Base-by-base conservation (phyloP, 2,797 vertebrate genomes). In the Coregonus sp. region DNA sequence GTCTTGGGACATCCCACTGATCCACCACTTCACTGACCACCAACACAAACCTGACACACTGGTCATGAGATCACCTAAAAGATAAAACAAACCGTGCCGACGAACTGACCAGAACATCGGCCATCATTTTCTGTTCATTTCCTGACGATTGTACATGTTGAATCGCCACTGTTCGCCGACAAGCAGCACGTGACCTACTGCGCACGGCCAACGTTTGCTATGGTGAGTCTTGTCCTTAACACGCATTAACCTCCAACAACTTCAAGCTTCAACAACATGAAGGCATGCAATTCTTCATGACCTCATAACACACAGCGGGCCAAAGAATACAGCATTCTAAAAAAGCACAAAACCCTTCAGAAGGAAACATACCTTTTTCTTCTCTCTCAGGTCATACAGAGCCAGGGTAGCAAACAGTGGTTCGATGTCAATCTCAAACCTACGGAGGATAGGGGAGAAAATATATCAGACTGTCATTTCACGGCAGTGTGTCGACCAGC, bases 381-480 rank as follows among this genome's bases (percentile, higher is more conserved):
- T 97, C 90, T 99, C 98, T 89, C 97, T 98, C 87, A 98, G 88
- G 82, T 99, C 98, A 69, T 97, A 99, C 78, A 99, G 91, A 80
- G 98, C 97, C 91, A 99, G 91, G 71, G 94, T 96, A 72, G 94
- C 96, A 93, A 99, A 99, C 5, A 99, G 61, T 47, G 98, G 98
- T 84, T 99, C 98, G 1, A 99, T 95, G 82, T 99, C 98, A 81
- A 99, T 98, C 89, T 99, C 98, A 94, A 99, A 99, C 91, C 98
- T 99, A 85, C 75, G n/a, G 40, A 47, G 61, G 29, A 67, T 70
- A 85, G 82, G 66, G 79, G 65, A 51, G 69, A 66, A 81, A 68
- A 33, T 54, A 70, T 78, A 85, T 59, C 12, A 75, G 65, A 70
- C 40, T 37, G 67, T 61, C 40, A 47, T 47, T 47, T 47, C 40